Conservation (phyloP, 2,113 vertebrate species). For the Chloroceryle aenea region DNA sequence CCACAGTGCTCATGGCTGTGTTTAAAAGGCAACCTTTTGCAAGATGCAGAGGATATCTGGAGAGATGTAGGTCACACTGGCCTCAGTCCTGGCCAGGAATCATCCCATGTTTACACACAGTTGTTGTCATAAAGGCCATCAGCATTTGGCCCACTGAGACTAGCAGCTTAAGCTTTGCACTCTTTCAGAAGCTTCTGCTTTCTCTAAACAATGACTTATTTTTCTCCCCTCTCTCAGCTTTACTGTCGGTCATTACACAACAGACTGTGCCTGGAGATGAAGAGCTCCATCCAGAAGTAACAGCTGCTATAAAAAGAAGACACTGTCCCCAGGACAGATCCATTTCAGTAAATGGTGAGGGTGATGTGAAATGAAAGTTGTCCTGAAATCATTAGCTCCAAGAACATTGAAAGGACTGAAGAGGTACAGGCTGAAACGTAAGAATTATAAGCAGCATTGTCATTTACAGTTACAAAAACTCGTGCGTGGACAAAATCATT, state of each 20-base stretch:
- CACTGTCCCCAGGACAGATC: neutral
- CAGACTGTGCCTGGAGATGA: neutral
- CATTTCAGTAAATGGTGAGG: constrained; percentile 27
- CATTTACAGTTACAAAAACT: constrained; percentile 18
- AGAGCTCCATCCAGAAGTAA: neutral
- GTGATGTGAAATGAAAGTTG: constrained; percentile 8
- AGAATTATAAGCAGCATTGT: neutral
- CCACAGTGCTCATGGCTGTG: fast-evolving
- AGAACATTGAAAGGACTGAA: neutral
- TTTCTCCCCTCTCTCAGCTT: neutral
- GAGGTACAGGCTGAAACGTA: neutral
- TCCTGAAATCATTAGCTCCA: neutral
- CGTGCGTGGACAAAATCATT: neutral
- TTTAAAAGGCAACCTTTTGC: neutral
- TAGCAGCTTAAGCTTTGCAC: neutral
- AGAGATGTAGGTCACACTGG: neutral
- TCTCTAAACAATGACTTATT: neutral
- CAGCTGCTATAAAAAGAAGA: constrained; percentile 29
- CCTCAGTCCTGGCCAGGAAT: neutral
- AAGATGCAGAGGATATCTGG: neutral
- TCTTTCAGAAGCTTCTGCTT: neutral
- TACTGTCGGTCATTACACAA: neutral
- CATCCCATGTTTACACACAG: neutral
- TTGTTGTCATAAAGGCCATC: neutral
- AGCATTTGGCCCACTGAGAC: neutral